Conservation (phyloP, 2,113 vertebrate species). For the Ophthalmolycus amberensis region DNA sequence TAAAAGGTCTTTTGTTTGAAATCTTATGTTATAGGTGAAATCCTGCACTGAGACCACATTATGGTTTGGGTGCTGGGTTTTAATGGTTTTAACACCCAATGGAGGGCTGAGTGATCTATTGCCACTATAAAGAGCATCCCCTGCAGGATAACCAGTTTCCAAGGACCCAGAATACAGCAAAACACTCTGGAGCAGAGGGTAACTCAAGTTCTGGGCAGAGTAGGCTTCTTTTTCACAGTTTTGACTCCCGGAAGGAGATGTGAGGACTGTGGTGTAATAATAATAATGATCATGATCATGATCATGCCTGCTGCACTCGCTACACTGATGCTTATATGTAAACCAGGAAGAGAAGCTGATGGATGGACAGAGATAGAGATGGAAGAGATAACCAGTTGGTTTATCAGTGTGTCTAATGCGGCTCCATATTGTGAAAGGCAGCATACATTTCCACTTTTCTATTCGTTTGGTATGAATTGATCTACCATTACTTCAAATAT, state of each 20-base stretch:
- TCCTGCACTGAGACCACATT: slow-evolving; percentile 4
- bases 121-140: background rate
- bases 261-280: background rate
- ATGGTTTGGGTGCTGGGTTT: background rate
- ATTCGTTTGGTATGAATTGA: background rate
- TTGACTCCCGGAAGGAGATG: background rate
- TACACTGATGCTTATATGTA: background rate
- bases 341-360: background rate
- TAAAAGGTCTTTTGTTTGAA: slow-evolving; percentile 5
- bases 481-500: background rate
- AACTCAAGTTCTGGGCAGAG: background rate
- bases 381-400: background rate
- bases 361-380: background rate
- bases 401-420: background rate
- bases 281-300: background rate
- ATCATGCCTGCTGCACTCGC: background rate
- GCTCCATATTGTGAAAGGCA: background rate
- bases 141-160: background rate
- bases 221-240: background rate
- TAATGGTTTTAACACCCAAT: background rate
- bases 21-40: slow-evolving; percentile 5
- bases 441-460: background rate
- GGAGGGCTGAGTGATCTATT: background rate
- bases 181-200: background rate
- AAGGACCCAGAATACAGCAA: background rate